These are phyloP conservation scores for Podabrus alpinus DNA, from an alignment of 2,888 invertebrate species.

Conservation along the genomic window DNA sequence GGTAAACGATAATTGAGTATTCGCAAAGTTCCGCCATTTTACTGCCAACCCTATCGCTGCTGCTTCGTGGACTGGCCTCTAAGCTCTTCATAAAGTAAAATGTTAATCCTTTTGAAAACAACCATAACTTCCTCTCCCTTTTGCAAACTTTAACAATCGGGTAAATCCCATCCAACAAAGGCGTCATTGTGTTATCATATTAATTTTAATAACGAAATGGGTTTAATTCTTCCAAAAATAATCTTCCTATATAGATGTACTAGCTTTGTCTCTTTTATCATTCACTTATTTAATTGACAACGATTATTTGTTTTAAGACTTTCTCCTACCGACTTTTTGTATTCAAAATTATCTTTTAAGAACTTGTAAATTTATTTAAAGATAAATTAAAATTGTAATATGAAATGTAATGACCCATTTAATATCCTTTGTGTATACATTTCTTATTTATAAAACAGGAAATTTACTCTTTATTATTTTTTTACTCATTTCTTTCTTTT, in stretches of 20 bases:
- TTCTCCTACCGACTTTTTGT: background rate
- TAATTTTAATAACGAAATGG: slow-evolving; percentile 33
- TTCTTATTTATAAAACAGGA: background rate
- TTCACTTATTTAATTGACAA: slow-evolving; percentile 27
- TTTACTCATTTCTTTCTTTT: background rate
- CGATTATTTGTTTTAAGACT: slow-evolving; percentile 4
- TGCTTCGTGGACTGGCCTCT: slow-evolving; percentile 35
- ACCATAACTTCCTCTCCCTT: slow-evolving; percentile 39
- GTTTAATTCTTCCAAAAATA: slow-evolving; percentile 31
- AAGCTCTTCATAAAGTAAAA: slow-evolving; percentile 44
- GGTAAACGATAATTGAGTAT: slow-evolving; percentile 35
- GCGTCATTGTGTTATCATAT: slow-evolving; percentile 29
- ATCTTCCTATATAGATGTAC: slow-evolving; percentile 30
- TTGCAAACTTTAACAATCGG: slow-evolving; percentile 30
- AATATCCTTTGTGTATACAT: background rate
- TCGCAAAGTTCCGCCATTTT: slow-evolving; percentile 30
- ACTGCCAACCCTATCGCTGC: slow-evolving; percentile 32
- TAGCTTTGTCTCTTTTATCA: slow-evolving; percentile 30
- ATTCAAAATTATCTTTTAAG: background rate
- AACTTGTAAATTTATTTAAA: background rate
- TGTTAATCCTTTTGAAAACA: slow-evolving; percentile 45
- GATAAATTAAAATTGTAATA: background rate
- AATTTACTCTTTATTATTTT: background rate
- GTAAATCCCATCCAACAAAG: slow-evolving; percentile 28
- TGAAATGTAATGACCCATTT: background rate